Base-by-base conservation (phyloP, 2,888 invertebrate species). In the Lepeophtheirus nordmannii region DNA sequence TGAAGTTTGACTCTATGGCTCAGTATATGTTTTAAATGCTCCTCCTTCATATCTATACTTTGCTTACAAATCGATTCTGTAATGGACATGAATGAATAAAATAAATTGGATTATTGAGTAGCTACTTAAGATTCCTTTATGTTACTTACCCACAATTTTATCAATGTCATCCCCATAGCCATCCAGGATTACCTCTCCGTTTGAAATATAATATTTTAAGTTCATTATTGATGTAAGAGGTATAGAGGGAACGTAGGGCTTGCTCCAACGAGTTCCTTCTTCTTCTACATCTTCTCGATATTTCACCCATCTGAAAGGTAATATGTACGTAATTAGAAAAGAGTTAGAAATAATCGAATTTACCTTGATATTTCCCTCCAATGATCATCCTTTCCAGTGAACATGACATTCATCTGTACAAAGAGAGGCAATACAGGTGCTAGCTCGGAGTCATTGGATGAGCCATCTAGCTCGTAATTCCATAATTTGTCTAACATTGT, bases 221-320 rank as follows among this genome's bases (percentile, higher is more conserved):
- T 63, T 53, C 63, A 63, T 53, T 17, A 63, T 56, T 7, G 63
- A 41, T 17, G 63, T 46, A n/a, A 63, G 38, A 23, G 53, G 63
- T 20, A 63, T 38, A 0, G 81, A 80, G 63, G 81, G 80, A 9
- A 82, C 81, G 72, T 80, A 80, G 11, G 81, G 81, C 70, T 82
- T 82, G 20, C 80, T 81, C 81, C 81, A 81, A 53, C 81, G 72
- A 70, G 80, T 79, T 38, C 81, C 81, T 10, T 80, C 80, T 71
- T 80, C 80, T 71, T 82, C 81, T 12, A 82, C 80, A 71, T 80
- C 80, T 67, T 74, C 74, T 68, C 74, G 74, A 67, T 73, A 74
- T 62, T 74, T 74, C 39, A 78, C 72, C 75, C 75, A 75, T 58
- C 65, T 58, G 58, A 37, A 64, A 60, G 8, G 38, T 22, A 60